A percentile compares a stretch with the other conserved stretches of the same genome.
Conservation (phyloP, 2,113 vertebrate species). For the Mixornis gularis region DNA sequence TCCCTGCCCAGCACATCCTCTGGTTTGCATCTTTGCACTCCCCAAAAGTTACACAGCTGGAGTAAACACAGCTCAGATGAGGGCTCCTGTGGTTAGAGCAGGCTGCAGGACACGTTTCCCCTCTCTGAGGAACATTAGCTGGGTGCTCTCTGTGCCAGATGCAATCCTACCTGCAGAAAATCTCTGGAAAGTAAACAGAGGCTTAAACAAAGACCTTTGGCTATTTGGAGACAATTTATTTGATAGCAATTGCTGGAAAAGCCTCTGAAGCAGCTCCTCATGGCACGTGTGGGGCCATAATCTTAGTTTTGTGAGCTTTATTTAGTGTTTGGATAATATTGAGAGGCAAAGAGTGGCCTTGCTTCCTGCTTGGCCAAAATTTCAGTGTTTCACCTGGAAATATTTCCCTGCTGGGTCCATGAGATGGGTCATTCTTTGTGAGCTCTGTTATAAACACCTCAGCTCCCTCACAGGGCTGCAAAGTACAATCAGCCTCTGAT, state of each 20-base stretch:
- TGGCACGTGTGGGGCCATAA: background rate
- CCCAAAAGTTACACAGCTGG: background rate
- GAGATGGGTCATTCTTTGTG: background rate
- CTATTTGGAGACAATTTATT: background rate
- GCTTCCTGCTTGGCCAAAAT: background rate
- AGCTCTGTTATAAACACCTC: background rate
- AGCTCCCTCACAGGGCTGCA: background rate
- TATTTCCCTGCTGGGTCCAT: background rate
- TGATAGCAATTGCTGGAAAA: background rate
- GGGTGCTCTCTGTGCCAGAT: conserved; percentile 2
- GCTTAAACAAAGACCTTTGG: background rate
- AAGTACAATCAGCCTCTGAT: background rate
- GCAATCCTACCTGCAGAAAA: background rate
- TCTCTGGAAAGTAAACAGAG: background rate
- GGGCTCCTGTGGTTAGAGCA: background rate
- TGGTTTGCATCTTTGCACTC: background rate
- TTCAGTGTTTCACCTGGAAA: background rate
- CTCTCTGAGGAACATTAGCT: background rate
- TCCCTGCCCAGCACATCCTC: background rate
- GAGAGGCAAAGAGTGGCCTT: background rate
- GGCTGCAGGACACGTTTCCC: background rate
- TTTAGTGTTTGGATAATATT: background rate
- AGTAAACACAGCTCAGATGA: background rate
- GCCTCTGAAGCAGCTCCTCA: background rate
- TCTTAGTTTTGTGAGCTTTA: background rate